Evolutionary conservation across 2,113 vertebrate species (phyloP).

Genomic region (Steatornis caripensis): DNA sequence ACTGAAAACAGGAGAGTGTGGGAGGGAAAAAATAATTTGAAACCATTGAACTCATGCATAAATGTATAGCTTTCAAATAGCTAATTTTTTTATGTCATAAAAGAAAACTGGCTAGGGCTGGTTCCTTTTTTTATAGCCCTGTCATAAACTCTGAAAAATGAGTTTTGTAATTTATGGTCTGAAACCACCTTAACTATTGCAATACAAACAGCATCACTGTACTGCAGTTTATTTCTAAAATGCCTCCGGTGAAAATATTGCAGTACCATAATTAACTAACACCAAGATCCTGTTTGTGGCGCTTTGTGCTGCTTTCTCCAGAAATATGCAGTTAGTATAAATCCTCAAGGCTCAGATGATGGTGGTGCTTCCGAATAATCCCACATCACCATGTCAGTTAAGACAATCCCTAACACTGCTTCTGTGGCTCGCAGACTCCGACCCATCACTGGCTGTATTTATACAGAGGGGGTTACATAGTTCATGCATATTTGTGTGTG

Average conservation of each 20-base stretch:
- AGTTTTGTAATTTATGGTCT: constrained; percentile 44
- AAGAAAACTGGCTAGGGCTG: constrained; percentile 36
- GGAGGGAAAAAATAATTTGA: neutral
- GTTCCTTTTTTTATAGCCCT: constrained; percentile 37
- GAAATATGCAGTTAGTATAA: constrained; percentile 6
- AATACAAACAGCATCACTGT: constrained; percentile 65
- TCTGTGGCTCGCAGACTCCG: neutral
- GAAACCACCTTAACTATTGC: constrained; percentile 62
- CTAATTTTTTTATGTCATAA: constrained; percentile 51
- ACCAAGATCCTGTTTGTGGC: constrained; percentile 54
- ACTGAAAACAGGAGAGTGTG: neutral
- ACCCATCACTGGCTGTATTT: neutral
- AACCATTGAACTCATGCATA: constrained; percentile 34
- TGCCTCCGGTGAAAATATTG: constrained; percentile 63
- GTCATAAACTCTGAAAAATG: constrained; percentile 52
- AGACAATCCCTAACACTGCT: neutral
- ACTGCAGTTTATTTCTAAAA: constrained; percentile 61
- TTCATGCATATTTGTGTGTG: neutral
- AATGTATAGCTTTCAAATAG: constrained; percentile 51
- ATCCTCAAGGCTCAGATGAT: constrained; percentile 58
- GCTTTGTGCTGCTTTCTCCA: constrained; percentile 26
- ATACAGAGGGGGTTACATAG: neutral
- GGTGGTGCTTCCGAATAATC: constrained; percentile 43
- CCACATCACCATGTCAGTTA: neutral
- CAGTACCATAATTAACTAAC: constrained; percentile 71